Base-by-base conservation (phyloP, 2,888 invertebrate species). In the Ochropleura leucogaster region DNA sequence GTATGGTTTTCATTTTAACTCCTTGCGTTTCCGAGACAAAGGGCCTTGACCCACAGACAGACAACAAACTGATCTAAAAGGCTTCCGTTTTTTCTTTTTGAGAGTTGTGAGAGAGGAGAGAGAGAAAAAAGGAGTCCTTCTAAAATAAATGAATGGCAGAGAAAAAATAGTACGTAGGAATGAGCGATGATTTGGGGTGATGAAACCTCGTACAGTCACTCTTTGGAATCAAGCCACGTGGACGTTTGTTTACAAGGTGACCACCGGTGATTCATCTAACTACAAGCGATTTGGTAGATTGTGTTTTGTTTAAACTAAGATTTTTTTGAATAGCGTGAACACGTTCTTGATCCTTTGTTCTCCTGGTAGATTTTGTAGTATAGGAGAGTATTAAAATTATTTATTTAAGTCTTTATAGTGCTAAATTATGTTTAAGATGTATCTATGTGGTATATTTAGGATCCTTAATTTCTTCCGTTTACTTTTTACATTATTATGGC, bases 181-280 rank as follows among this genome's bases (percentile, higher is more conserved):
- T 69, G 77, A 59, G 68, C 64, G 80, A 79, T 77, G 78, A 79
- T 80, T 84, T 72, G 53, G 2, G 51, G 80, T 85, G 77, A 76
- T 78, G 85, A 85, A 82, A 85, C 77, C 12, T 47, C 0, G 81
- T 10, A 68, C 64, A 85, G 65, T 85, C 85, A 84, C 70, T 67
- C 51, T 51, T 85, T 85, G 85, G 85, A 85, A 68, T 82, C 63
- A 74, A 72, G 85, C 83, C 85, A 85, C 80, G 85, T 77, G 82
- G 72, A 46, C 10, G 18, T 77, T 70, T 85, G 86, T 87, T 84
- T 85, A 86, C 85, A 77, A 83, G 82, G 85, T 82, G 68, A 78
- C 73, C 51, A 65, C 42, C 68, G 44, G 30, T 72, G 76, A 82
- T 51, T 79, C 79, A 82, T 63, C 18, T 74, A 53, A 71, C 55